Evolutionary conservation across 2,797 vertebrate genomes (phyloP), one percentile per base, ranked within the genome.

Genomic region (Syncerus caffer): DNA sequence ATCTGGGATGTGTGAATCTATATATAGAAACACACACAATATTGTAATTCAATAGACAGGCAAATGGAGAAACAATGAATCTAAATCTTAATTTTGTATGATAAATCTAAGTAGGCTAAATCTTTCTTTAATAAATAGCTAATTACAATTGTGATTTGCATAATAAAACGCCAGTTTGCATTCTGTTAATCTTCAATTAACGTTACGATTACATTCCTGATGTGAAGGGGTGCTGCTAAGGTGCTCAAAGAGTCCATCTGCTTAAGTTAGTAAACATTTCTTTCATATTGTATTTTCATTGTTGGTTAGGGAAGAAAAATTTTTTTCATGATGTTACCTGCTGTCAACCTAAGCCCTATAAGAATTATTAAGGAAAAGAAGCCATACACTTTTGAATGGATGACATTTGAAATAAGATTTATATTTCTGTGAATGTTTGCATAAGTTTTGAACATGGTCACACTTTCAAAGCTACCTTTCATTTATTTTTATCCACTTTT

Each of bases 71-170:
- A 92, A 78, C 19, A 71, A 16, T 51, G 29, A 79, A 42, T 57
- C 55, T 55, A 60, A 64, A 90, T 60, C 55, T 83, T 93, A 94
- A 92, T 62, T 87, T 91, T 90, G 29, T 34, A 79, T 71, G 87
- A 53, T n/a, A 93, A 89, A 76, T 96, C 90, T 93, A 95, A 92
- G n/a, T 17, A 90, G 57, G 58, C 34, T 31, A 91, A 96, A 4
- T 25, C 31, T 74, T 92, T 62, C 47, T 96, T 95, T 93, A 89
- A 95, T 95, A 95, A 96, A 58, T 84, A 87, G 64, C 38, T 96
- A 95, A 85, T 89, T 90, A 84, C 9, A 42, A 95, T 57, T 94
- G 31, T 45, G 38, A 86, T 96, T 87, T 90, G 27, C 15, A 94
- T 83, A 95, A 84, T 62, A 89, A 74, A 94, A 83, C 2, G 2